Evolutionary conservation across 2,888 invertebrate species (phyloP), one percentile per base, ranked within the genome.

Genomic region (Cataglyphis albicans): DNA sequence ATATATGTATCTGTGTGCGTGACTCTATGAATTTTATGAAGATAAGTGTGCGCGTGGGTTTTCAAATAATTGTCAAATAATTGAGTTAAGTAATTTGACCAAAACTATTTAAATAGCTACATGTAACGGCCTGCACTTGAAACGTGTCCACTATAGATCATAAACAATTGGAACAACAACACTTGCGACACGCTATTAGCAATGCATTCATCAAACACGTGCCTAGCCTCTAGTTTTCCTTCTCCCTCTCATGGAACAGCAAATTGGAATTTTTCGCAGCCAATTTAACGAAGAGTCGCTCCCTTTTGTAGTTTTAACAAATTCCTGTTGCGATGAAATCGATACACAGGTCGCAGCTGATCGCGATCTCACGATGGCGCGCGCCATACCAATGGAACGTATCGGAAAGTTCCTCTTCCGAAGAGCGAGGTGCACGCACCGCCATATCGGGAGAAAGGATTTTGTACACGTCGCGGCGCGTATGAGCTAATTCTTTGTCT

Each of bases 361-460:
- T 84, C 74, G 82, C 55, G 61, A 15, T 75, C 48, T 59, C 64
- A 44, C 9, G 52, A 32, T 52, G 41, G 70, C 67, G 38, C 59
- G 48, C 29, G 44, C 35, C 48, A 5, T 76, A 67, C n/a, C 65
- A 52, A 75, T 67, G 87, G 81, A 72, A 86, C 78, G 44, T 81
- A 61, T 70, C 84, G 70, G 84, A 86, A 81, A 84, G 78, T 81
- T 76, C 67, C 57, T 85, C 75, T 86, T 88, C 84, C 88, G 82
- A 83, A 83, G 88, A 87, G 64, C 84, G 87, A 80, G 29, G 18
- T 80, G 80, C 80, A 82, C 67, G 59, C 61, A 70, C 48, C 55
- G 48, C 41, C 65, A 57, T 85, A 84, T 85, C 75, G 59, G 76
- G 88, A 84, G 89, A 89, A 89, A 89, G 88, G 86, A 89, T 85